Percentiles rank a stretch among this genome's conserved stretches.
These are phyloP conservation scores for Chromoteleia sp. DNA, from an alignment of 2,888 invertebrate species.

Conservation along the genomic window DNA sequence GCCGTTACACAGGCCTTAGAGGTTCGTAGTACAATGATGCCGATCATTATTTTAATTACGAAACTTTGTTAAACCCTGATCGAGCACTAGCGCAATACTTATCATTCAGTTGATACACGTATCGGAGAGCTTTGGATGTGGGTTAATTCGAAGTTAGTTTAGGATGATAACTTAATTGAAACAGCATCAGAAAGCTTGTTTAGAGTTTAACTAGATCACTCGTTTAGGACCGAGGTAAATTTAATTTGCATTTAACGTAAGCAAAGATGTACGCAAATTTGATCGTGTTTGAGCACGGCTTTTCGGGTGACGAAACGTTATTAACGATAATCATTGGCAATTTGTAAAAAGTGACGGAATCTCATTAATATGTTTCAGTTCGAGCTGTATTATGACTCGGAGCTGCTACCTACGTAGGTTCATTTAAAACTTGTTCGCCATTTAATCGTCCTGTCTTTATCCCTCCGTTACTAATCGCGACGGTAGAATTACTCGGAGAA, in stretches of 20 bases:
- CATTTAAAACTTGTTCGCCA: conserved; percentile 41
- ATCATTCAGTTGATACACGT: conserved; percentile 37
- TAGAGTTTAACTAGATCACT: conserved; percentile 64
- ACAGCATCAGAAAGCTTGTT: conserved; percentile 61
- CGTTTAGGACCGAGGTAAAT: conserved; percentile 38
- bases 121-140: conserved; percentile 42
- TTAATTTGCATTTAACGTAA: conserved; percentile 50
- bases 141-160: conserved; percentile 62
- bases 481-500: conserved; percentile 72
- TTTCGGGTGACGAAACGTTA: neutral
- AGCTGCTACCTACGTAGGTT: neutral
- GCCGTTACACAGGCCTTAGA: neutral
- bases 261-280: conserved; percentile 5
- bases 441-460: conserved; percentile 60
- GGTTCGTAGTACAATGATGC: conserved; percentile 4
- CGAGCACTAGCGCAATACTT: conserved; percentile 45
- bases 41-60: conserved; percentile 39
- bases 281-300: neutral
- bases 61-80: conserved; percentile 42
- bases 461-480: conserved; percentile 74
- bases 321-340: conserved; percentile 34
- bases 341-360: conserved; percentile 29
- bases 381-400: conserved; percentile 4
- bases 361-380: conserved; percentile 31
- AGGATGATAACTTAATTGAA: conserved; percentile 63